Conservation (phyloP, 2,888 invertebrate species). For the Eupithecia dodoneata region DNA sequence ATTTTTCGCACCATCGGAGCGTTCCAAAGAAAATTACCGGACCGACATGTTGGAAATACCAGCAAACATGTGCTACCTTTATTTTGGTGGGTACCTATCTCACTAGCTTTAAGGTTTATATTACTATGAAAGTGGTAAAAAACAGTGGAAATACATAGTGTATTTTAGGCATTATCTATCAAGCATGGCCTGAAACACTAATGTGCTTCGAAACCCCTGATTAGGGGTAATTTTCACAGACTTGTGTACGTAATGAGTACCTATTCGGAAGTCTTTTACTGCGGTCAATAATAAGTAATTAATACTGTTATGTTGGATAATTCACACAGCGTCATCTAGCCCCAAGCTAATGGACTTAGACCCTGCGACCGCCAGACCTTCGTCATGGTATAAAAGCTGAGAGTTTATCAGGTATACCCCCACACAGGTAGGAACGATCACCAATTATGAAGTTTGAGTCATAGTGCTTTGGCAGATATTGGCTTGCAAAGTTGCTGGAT, state of each 20-base stretch:
- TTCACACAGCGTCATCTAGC: no score
- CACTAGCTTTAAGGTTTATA: conserved; percentile 45
- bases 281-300: conserved; percentile 8
- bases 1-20: conserved; percentile 78
- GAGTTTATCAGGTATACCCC: no score
- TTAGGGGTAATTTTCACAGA: conserved; percentile 65
- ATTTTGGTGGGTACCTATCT: conserved; percentile 35
- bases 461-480: no score
- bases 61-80: conserved; percentile 50
- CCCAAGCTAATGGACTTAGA: no score
- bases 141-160: conserved; percentile 35
- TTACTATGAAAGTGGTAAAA: conserved; percentile 38
- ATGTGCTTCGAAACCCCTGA: conserved; percentile 59
- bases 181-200: conserved; percentile 70
- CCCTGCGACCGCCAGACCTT: no score
- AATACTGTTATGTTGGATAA: no score
- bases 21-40: conserved; percentile 78
- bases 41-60: conserved; percentile 65
- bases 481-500: no score
- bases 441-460: no score
- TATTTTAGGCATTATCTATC: conserved; percentile 64
- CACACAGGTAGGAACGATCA: no score
- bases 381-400: no score
- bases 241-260: conserved; percentile 39
- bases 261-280: conserved; percentile 32